phyloP scores from a whole-genome alignment of 2,888 invertebrate genomes.

The Anoplius nigerrimus region DNA sequence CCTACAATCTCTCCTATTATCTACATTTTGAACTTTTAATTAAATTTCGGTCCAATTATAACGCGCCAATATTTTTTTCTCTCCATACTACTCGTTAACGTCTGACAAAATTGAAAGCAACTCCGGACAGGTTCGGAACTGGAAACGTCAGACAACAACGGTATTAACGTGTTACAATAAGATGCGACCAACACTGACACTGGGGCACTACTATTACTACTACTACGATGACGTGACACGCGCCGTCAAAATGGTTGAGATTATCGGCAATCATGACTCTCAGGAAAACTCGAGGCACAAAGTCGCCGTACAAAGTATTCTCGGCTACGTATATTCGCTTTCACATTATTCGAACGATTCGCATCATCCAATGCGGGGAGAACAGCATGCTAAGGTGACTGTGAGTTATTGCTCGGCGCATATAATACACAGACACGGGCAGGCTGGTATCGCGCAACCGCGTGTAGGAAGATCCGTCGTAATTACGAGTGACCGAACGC shows the following conservation, averaged over 20 bases:
- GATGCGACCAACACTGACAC: neutral
- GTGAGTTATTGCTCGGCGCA: conserved; percentile 33
- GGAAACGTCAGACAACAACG: neutral
- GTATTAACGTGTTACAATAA: conserved; percentile 10
- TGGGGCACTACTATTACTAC: neutral
- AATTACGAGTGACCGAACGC: conserved; percentile 33
- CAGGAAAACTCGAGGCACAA: too few species aligned
- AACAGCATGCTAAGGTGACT: conserved; percentile 22
- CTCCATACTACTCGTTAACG: conserved; percentile 25
- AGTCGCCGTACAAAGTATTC: neutral
- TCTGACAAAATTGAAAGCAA: conserved; percentile 11
- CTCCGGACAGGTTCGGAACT: neutral
- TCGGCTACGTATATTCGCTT: conserved; percentile 25
- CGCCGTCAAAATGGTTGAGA: too few species aligned
- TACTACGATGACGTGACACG: too few species aligned
- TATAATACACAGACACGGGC: conserved; percentile 35
- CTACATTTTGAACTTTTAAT: too few species aligned
- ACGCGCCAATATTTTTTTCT: neutral
- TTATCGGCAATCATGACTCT: too few species aligned
- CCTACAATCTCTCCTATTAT: too few species aligned
- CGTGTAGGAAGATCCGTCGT: conserved; percentile 32
- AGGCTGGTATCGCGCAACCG: conserved; percentile 16
- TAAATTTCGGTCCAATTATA: neutral
- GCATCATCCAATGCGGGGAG: too few species aligned
- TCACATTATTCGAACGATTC: conserved; percentile 20